Percentiles rank a stretch among this genome's conserved stretches.
Conservation (phyloP, 30 jellyfish, hydroid and myxozoan genomes). For the Pseudorhiza aurosa region DNA sequence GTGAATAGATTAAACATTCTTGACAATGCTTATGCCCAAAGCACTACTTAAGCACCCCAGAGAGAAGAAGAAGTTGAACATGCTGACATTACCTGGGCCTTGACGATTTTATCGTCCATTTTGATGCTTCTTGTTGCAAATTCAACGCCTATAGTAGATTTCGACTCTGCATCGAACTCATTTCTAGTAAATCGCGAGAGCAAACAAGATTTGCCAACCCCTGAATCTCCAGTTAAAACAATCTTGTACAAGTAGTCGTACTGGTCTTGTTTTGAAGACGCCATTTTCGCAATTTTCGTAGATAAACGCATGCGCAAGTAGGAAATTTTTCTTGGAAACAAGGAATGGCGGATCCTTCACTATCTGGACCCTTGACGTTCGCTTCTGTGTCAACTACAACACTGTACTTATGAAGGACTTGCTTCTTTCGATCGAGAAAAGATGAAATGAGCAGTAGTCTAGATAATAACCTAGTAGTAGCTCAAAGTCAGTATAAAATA, state of each 20-base stretch:
- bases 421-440: too few relatives aligned
- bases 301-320: too few relatives aligned
- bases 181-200: constrained; percentile 94
- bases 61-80: too few relatives aligned
- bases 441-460: too few relatives aligned
- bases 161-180: constrained; percentile 96
- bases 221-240: constrained; percentile 97
- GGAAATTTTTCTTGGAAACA: too few relatives aligned
- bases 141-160: constrained; percentile 97
- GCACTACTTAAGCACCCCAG: background rate
- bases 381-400: too few relatives aligned
- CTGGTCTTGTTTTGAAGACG: constrained; percentile 78
- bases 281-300: constrained; percentile 17
- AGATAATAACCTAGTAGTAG: too few relatives aligned
- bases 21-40: background rate
- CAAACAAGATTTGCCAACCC: constrained; percentile 97
- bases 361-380: too few relatives aligned
- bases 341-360: too few relatives aligned
- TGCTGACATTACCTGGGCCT: constrained; percentile 98
- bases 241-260: constrained; percentile 91
- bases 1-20: too few relatives aligned
- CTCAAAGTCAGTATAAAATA: too few relatives aligned
- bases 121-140: constrained; percentile 97
- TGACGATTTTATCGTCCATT: constrained; percentile 79
- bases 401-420: too few relatives aligned